phyloP scores from a whole-genome alignment of 2,888 invertebrate genomes.

The Nineta flava region DNA sequence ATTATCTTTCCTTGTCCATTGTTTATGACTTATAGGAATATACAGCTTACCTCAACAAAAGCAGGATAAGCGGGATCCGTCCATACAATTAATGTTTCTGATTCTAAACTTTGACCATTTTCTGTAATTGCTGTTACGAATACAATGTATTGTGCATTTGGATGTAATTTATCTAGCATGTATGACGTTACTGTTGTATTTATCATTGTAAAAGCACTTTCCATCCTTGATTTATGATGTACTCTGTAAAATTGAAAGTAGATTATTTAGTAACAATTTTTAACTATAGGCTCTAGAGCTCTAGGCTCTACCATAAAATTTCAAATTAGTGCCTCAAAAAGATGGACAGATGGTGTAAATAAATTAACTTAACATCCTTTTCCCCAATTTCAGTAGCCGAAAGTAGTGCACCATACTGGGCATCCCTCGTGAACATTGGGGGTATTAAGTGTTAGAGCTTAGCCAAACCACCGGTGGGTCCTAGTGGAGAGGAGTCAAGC shows the following conservation, averaged over 20 bases:
- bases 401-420: too few species aligned
- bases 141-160: constrained; percentile 69
- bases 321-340: constrained; percentile 4
- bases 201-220: constrained; percentile 40
- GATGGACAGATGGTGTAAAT: too few species aligned
- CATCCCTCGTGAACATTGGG: too few species aligned
- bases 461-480: too few species aligned
- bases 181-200: constrained; percentile 54
- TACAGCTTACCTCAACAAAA: constrained; percentile 54
- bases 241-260: constrained; percentile 31
- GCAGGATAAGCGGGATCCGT: constrained; percentile 78
- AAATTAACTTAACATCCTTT: too few species aligned
- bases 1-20: not conserved
- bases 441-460: too few species aligned
- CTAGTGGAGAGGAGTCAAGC: too few species aligned
- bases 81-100: constrained; percentile 72
- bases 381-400: too few species aligned
- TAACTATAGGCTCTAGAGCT: too few species aligned
- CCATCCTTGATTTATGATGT: constrained; percentile 49
- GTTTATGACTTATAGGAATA: not conserved
- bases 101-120: constrained; percentile 56
- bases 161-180: constrained; percentile 51
- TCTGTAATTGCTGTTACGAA: constrained; percentile 57
- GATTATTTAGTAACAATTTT: not conserved
- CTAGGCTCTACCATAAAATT: too few species aligned